These are phyloP conservation scores for Pitta sordida DNA, from an alignment of 2,113 vertebrate genomes.

Conservation along the genomic window DNA sequence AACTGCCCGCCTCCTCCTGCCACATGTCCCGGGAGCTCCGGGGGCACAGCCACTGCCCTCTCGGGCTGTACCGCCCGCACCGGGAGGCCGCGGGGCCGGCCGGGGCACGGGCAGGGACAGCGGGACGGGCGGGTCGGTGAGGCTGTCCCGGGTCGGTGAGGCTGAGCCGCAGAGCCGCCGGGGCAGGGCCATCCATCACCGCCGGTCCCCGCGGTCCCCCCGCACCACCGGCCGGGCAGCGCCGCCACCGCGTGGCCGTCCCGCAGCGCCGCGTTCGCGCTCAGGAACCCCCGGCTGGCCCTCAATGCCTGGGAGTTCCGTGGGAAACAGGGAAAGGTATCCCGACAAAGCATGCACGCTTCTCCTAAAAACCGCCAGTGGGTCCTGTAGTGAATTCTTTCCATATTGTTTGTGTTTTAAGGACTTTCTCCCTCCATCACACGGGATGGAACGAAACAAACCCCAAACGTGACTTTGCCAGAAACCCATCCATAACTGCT, in stretches of 20 bases:
- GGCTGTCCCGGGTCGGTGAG: too few relatives aligned
- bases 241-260: not conserved
- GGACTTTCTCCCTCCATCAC: not conserved
- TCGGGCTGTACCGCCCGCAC: not conserved
- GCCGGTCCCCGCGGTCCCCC: too few relatives aligned
- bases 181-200: not conserved
- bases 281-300: not conserved
- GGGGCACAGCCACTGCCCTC: not conserved
- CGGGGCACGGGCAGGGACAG: not conserved
- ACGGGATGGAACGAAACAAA: not conserved
- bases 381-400: not conserved
- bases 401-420: not conserved
- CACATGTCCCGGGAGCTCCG: accelerated
- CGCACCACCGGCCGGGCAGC: not conserved
- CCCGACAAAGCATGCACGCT: accelerated
- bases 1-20: not conserved
- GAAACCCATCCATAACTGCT: not conserved
- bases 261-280: not conserved
- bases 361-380: not conserved
- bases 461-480: not conserved
- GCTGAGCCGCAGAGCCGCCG: not conserved
- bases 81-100: not conserved
- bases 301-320: not conserved
- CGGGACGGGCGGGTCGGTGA: too few relatives aligned
- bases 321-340: not conserved